These are phyloP conservation scores for Conistra vaccinii DNA, from an alignment of 2,888 invertebrate genomes.

Conservation along the genomic window DNA sequence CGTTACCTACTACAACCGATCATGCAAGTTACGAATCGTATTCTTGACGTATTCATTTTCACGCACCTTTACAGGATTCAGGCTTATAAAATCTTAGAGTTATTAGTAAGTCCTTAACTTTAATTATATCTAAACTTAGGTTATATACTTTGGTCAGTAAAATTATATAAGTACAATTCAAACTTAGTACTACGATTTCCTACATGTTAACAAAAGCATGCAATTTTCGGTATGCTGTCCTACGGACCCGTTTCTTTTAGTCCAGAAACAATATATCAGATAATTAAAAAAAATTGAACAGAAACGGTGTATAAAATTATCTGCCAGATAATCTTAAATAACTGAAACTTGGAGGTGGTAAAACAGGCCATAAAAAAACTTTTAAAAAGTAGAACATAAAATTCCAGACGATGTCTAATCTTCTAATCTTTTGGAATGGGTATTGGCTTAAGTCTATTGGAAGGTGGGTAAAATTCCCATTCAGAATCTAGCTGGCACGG, in stretches of 20 bases:
- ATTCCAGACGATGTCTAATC: not conserved
- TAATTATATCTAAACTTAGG: conserved; percentile 9
- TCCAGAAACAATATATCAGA: not conserved
- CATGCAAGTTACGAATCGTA: not conserved
- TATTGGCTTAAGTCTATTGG: not conserved
- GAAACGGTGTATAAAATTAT: not conserved
- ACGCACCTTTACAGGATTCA: not conserved
- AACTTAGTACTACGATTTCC: not conserved
- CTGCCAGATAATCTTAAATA: not conserved
- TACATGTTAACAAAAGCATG: not conserved
- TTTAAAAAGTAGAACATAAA: not conserved
- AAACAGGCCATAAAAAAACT: not conserved
- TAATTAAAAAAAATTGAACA: not conserved
- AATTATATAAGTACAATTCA: conserved; percentile 12
- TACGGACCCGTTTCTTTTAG: not conserved
- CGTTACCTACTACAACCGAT: not conserved
- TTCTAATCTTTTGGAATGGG: not conserved
- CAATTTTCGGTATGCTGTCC: not conserved
- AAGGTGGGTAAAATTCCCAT: no score
- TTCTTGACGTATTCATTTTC: not conserved
- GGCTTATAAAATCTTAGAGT: not conserved
- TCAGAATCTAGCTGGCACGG: not conserved
- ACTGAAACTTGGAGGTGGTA: not conserved
- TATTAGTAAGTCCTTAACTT: not conserved
- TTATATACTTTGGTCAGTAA: conserved; percentile 6